phyloP scores from a whole-genome alignment of 2,113 vertebrate genomes.

The Hemichromis elongatus region DNA sequence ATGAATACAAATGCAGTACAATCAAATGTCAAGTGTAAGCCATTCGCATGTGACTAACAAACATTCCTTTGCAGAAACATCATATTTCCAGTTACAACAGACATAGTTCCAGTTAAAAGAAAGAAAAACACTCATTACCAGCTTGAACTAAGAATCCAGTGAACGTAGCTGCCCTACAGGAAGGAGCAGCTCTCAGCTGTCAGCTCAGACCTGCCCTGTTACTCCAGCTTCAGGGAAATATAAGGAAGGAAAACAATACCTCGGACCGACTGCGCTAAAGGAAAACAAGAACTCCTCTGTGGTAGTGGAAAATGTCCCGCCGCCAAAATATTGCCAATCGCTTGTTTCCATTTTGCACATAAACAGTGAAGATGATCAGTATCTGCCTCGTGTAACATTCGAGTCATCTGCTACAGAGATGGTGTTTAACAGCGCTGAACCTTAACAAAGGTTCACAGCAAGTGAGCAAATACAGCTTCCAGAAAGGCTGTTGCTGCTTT shows the following conservation, averaged over 20 bases:
- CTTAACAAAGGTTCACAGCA: not conserved
- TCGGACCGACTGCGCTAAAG: not conserved
- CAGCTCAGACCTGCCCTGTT: not conserved
- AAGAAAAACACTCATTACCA: not conserved
- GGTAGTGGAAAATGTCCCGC: not conserved
- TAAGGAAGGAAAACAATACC: not conserved
- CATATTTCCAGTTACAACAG: not conserved
- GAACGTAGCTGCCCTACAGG: not conserved
- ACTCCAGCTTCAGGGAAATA: not conserved
- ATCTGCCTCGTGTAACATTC: not conserved
- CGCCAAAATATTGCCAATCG: not conserved
- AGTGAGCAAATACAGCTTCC: not conserved
- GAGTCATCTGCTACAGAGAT: not conserved
- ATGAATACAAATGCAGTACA: constrained; percentile 44
- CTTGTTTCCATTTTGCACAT: not conserved
- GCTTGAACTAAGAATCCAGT: not conserved
- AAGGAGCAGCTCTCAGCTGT: not conserved
- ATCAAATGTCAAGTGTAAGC: constrained; percentile 48
- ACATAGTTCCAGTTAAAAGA: not conserved
- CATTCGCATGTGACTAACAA: not conserved
- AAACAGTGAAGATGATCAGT: not conserved
- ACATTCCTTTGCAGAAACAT: constrained; percentile 18
- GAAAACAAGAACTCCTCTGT: not conserved
- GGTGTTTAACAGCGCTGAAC: not conserved
- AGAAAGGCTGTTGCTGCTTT: rapidly evolving